Base-by-base conservation (phyloP, 2,888 invertebrate genomes). In the Leptopilina drosophilae region DNA sequence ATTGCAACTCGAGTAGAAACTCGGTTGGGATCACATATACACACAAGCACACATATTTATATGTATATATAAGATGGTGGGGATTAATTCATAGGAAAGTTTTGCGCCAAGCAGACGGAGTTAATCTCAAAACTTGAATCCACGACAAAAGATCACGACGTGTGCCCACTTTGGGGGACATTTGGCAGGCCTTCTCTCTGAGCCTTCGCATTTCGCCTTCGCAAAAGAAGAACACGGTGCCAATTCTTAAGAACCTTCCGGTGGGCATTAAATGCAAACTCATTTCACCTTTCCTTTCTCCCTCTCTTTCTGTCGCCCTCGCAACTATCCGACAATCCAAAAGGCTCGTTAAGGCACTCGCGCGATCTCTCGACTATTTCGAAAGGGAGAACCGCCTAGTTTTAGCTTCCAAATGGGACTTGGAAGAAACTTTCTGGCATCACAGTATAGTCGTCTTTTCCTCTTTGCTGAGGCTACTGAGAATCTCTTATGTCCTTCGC, bases 351-450 rank as follows among this genome's bases (percentile, higher is more conserved):
- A 59, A 14, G n/a, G 75, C 66, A 33, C 76, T 62, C 78, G 76
- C 77, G 81, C 77, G 79, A 80, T 82, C 76, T 62, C 69, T 53
- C 69, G 77, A 77, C 80, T 79, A 81, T 80, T 79, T 78, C 78
- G 40, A 42, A 76, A 75, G 80, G 77, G 69, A 78, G 69, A 80
- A 78, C 79, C 73, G 80, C 67, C 83, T 80, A 82, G 84, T 84
- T 84, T 84, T 76, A 87, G 87, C 87, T 84, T 85, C 84, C 84
- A 87, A 90, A 90, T 89, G 89, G 88, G 88, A 89, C 89, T 90
- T 90, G 78, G 87, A 77, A 76, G 83, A 87, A 90, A 90, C 85
- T 90, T 90, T 89, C 90, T 90, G 90, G 90, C 90, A 80, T 80
- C 77, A 67, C 49, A 53, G 77, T 75, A 75, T 49, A 49, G 76